Conservation (phyloP, 2,888 invertebrate species). For the Myopa tessellatipennis region DNA sequence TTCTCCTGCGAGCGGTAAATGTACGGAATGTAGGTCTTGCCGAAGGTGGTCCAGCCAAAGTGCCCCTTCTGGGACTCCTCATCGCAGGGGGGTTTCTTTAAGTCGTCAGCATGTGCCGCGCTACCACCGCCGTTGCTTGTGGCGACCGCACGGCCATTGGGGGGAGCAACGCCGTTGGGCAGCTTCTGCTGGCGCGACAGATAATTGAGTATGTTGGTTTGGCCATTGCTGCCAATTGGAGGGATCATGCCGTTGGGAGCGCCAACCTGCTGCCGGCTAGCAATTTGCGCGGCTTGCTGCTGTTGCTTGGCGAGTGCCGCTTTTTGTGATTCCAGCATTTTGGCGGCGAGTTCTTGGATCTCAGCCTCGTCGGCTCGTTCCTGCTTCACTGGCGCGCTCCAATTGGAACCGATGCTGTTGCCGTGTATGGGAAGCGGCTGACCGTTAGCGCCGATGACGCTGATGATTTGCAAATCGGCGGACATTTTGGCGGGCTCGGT, state of each 20-base stretch:
- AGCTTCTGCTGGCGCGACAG: conserved; percentile 69
- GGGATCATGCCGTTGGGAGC: conserved; percentile 57
- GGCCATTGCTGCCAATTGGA: conserved; percentile 60
- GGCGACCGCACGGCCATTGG: conserved; percentile 40
- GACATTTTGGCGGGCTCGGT: conserved; percentile 45
- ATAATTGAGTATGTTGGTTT: conserved; percentile 75
- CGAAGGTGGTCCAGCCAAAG: conserved; percentile 92
- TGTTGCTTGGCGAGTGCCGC: conserved; percentile 70
- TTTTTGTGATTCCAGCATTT: conserved; percentile 86
- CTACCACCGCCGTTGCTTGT: conserved; percentile 49
- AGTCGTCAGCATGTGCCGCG: conserved; percentile 60
- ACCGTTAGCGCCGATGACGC: conserved; percentile 64
- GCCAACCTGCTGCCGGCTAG: conserved; percentile 56
- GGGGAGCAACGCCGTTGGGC: conserved; percentile 54
- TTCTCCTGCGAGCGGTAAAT: conserved; percentile 85
- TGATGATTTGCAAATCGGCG: conserved; percentile 60
- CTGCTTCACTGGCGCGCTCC: conserved; percentile 62
- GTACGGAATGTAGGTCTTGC: conserved; percentile 88
- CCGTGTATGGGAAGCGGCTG: conserved; percentile 63
- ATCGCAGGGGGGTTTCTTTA: conserved; percentile 69
- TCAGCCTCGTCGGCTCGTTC: conserved; percentile 81
- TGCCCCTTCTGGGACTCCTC: conserved; percentile 83
- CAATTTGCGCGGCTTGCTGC: conserved; percentile 63
- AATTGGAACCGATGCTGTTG: conserved; percentile 59
- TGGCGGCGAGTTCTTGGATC: conserved; percentile 86